A percentile compares a stretch with the other conserved stretches of the same genome.
These are phyloP conservation scores for Lapara coniferarum DNA, from an alignment of 2,888 invertebrate species.

Conservation along the genomic window DNA sequence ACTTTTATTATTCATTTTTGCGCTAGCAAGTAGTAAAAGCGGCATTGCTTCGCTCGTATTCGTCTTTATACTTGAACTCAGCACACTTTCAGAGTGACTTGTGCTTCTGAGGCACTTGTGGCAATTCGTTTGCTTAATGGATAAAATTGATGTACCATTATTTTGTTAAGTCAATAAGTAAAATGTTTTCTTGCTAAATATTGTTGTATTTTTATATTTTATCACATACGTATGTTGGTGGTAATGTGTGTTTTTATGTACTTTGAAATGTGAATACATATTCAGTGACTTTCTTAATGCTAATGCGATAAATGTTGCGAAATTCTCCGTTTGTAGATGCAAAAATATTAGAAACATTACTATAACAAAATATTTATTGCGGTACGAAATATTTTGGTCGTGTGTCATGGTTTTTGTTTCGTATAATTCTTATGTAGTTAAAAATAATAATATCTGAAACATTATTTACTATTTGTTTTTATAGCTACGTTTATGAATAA, in stretches of 20 bases:
- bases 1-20: slow-evolving; percentile 29
- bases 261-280: neutral
- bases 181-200: slow-evolving; percentile 16
- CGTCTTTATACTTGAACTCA: slow-evolving; percentile 29
- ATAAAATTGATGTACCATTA: slow-evolving; percentile 17
- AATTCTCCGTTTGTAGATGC: neutral
- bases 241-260: slow-evolving; percentile 12
- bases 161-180: slow-evolving; percentile 11
- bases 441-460: neutral
- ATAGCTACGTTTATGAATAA: no score
- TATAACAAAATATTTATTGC: no score
- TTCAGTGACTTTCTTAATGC: slow-evolving; percentile 21
- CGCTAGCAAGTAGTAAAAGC: slow-evolving; percentile 27
- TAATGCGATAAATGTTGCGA: slow-evolving; percentile 9
- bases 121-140: slow-evolving; percentile 17
- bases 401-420: no score
- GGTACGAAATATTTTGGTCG: no score
- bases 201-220: neutral
- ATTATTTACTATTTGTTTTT: no score
- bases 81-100: slow-evolving; percentile 48
- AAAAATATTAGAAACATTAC: neutral
- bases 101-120: slow-evolving; percentile 29
- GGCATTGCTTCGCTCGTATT: slow-evolving; percentile 26
- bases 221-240: neutral
- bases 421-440: neutral